Evolutionary conservation across 2,797 vertebrate genomes (phyloP).

Genomic region (Dermochelys coriacea): DNA sequence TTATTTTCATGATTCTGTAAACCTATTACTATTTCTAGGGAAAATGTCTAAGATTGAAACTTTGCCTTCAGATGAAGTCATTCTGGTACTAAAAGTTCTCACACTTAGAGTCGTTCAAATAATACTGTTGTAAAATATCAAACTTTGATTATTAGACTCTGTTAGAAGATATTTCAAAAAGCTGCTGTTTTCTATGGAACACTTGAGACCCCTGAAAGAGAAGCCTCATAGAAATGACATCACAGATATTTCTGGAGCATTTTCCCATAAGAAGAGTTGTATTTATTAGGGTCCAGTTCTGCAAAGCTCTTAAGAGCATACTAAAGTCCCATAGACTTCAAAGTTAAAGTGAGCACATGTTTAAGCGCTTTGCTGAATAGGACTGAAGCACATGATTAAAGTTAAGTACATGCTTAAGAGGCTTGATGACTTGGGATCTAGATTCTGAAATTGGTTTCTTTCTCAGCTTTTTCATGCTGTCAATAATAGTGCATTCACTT

Average conservation of each 20-base stretch:
- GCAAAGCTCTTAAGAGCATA: not conserved
- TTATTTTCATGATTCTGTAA: not conserved
- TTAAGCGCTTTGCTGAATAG: not conserved
- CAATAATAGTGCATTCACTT: not conserved
- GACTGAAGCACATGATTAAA: not conserved
- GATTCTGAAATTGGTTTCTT: not conserved
- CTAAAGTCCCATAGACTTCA: not conserved
- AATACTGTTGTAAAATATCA: not conserved
- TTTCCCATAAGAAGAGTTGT: no score
- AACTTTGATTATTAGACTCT: no score
- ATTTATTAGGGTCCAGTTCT: not conserved
- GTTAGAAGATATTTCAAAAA: no score
- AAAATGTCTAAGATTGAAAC: not conserved
- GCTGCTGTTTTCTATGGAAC: no score
- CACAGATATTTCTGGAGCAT: no score
- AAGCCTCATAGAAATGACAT: no score
- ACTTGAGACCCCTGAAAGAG: no score
- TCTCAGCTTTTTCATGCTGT: not conserved
- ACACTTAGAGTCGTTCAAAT: constrained; percentile 4
- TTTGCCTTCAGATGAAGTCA: not conserved
- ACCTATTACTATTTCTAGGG: not conserved
- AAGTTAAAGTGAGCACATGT: not conserved
- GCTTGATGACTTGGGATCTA: not conserved
- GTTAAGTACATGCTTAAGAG: not conserved
- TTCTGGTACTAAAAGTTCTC: not conserved